phyloP scores from a whole-genome alignment of 2,888 invertebrate species.

The Megalurothrips usitatus region DNA sequence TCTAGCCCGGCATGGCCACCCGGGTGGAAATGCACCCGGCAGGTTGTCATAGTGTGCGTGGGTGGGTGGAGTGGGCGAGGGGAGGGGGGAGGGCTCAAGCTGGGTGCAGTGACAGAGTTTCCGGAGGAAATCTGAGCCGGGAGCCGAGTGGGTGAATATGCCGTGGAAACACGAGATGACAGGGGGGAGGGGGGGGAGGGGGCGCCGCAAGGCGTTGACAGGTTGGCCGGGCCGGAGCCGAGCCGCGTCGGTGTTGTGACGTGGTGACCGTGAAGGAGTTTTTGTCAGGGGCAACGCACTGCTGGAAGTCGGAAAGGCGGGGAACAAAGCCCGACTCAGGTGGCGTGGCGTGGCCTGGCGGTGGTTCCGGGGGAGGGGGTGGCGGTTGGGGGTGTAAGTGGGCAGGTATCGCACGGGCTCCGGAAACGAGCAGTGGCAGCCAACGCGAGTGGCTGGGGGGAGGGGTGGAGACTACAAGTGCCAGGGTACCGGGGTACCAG shows the following conservation, averaged over 20 bases:
- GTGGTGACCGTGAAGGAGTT: too few species aligned
- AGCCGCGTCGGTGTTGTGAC: not conserved
- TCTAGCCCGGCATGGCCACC: not conserved
- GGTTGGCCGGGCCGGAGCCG: not conserved
- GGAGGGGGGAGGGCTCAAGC: not conserved
- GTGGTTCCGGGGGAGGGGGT: too few species aligned
- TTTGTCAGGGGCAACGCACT: too few species aligned
- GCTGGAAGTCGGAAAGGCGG: too few species aligned
- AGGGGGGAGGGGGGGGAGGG: not conserved
- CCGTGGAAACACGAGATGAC: not conserved
- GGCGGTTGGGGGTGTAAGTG: too few species aligned
- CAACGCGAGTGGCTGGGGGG: too few species aligned
- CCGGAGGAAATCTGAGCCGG: constrained; percentile 40
- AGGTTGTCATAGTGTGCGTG: not conserved
- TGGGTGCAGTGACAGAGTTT: not conserved
- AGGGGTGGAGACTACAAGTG: too few species aligned
- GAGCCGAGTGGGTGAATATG: constrained; percentile 16
- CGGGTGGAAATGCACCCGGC: not conserved
- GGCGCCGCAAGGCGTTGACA: not conserved
- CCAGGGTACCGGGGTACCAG: not conserved
- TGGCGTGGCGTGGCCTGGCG: too few species aligned
- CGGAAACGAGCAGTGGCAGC: not conserved
- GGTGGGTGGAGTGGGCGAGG: not conserved
- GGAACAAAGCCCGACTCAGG: too few species aligned
- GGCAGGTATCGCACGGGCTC: not conserved